These are phyloP conservation scores for Periophthalmus magnuspinnatus DNA, from an alignment of 2,797 vertebrate species.

Conservation along the genomic window DNA sequence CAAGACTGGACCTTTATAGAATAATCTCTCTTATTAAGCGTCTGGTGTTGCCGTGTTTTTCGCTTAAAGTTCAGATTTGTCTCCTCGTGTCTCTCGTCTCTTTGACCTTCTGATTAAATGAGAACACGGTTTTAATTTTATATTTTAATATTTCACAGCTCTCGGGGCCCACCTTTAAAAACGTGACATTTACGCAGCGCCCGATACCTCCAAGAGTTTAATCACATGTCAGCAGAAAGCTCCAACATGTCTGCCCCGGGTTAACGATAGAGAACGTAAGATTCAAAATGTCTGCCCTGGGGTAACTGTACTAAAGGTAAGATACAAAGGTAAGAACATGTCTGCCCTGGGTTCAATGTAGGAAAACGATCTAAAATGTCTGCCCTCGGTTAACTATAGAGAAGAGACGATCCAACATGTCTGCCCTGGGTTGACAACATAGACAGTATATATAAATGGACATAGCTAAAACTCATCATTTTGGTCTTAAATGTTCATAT, in stretches of 20 bases:
- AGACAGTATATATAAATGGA: no score
- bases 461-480: no score
- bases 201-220: background rate
- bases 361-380: no score
- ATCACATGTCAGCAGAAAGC: background rate
- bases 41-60: background rate
- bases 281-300: background rate
- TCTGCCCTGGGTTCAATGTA: background rate
- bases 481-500: no score
- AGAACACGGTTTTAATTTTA: slow-evolving; percentile 1
- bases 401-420: no score
- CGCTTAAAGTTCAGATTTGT: background rate
- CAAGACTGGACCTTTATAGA: background rate
- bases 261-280: background rate
- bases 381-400: no score
- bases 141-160: background rate
- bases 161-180: background rate
- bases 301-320: background rate
- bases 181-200: background rate
- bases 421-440: background rate
- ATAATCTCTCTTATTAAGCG: background rate
- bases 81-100: background rate
- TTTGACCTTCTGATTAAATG: background rate
- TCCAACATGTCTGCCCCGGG: background rate
- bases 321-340: background rate